Evolutionary conservation across 1,140 invertebrate species (phyloP), one percentile per base, ranked within the genome.

Genomic region (Acromyrmex charruanus): DNA sequence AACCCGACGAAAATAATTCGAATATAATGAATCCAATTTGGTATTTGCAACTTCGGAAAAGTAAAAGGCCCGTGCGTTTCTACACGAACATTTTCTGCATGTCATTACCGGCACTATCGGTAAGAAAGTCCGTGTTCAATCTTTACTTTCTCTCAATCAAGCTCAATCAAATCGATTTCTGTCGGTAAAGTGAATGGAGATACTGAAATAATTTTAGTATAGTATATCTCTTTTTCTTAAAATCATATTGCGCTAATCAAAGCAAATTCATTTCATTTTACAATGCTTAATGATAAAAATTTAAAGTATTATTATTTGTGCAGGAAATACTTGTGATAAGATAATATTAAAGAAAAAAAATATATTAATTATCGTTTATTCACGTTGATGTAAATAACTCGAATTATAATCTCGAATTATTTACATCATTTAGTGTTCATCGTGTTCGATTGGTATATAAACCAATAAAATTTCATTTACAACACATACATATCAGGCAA

Each of bases 31-130:
- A 25, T 10, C 58, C 5, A 59, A 72, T n/a, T n/a, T 77, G 65
- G 90, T 93, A 63, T 95, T 95, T 90, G 90, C 94, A 3, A 85
- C 90, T 16, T 66, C 87, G n/a, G 94, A 94, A 35, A 94, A 94
- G 82, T 94, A 95, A 88, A 91, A 94, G 72, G 94, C 94, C 10
- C 93, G 95, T 53, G 89, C 95, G 21, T 94, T 94, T 92, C 79
- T 95, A 55, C 91, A 95, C 1, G 94, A 95, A 91, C 89, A 94
- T 86, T 95, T 95, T 91, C 88, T 95, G 7, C 88, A 94, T 77
- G 91, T 94, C 39, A 89, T 95, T 68, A 95, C 93, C 25, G 95
- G 94, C 63, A 93, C 95, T 82, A 93, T 95, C 79, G 95, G 95
- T 95, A 92, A 89, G 92, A 87, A 12, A 77, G 31, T 63, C 28